A percentile compares a stretch with the other conserved stretches of the same genome.
Evolutionary conservation across 1,140 invertebrate genomes (phyloP).

Genomic region (Papilio polyxenes): DNA sequence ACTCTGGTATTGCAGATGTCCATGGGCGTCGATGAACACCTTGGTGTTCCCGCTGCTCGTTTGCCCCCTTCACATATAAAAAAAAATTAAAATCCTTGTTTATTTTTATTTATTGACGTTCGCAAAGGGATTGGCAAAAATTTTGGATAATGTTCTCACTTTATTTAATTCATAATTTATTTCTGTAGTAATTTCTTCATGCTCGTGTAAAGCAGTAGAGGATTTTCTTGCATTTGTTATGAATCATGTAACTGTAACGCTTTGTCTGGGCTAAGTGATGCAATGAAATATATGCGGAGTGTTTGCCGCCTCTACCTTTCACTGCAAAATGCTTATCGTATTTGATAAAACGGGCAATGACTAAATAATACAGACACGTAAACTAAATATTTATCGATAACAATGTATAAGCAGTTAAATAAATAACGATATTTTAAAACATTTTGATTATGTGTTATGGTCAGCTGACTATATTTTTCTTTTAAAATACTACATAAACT

Average conservation of each 20-base stretch:
- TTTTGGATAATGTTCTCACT: too few relatives aligned
- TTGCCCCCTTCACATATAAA: too few relatives aligned
- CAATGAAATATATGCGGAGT: not conserved
- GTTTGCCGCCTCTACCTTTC: not conserved
- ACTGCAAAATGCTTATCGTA: conserved; percentile 15
- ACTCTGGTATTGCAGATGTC: too few relatives aligned
- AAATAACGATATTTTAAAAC: conserved; percentile 1
- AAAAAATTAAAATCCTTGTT: not conserved
- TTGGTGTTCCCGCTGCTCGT: too few relatives aligned
- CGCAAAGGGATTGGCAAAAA: too few relatives aligned
- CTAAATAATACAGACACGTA: conserved; percentile 7
- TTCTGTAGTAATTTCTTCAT: not conserved
- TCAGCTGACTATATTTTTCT: too few relatives aligned
- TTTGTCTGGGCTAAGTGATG: conserved; percentile 8
- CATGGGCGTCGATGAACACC: too few relatives aligned
- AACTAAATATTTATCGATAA: not conserved
- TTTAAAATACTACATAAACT: too few relatives aligned
- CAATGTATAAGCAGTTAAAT: not conserved
- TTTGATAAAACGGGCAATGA: not conserved
- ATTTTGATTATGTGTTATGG: not conserved
- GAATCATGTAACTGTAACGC: conserved; percentile 12
- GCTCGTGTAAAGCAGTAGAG: not conserved
- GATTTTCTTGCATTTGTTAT: not conserved
- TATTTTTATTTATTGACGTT: not conserved
- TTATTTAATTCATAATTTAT: too few relatives aligned